Base-by-base conservation (phyloP, 2,888 invertebrate genomes). In the Gastrophysa polygoni region DNA sequence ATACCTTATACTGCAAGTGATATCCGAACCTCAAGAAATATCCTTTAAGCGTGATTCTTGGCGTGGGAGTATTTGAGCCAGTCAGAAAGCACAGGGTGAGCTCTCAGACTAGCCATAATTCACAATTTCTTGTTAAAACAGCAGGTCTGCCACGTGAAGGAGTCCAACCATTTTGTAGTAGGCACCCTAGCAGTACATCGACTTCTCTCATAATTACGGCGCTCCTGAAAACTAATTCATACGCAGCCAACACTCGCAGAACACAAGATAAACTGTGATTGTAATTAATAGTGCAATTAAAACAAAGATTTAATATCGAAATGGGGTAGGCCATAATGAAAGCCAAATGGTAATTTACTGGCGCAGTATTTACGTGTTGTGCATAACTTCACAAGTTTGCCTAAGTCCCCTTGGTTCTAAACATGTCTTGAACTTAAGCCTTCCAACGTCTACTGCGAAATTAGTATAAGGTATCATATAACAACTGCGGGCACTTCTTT, bases 321-420 rank as follows among this genome's bases (percentile, higher is more conserved):
- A 73, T 70, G 77, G 76, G 77, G 75, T 64, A 60, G 64, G 68
- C 71, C 73, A 77, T 79, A 80, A 80, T 78, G 79, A 80, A 79
- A 80, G 77, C 76, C 80, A 77, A 80, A 79, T 77, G 78, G 77
- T 78, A 77, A 76, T 78, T 78, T 77, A 77, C 77, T 73, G 64
- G 71, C 74, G 73, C 71, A 73, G 75, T 80, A 80, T 81, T 81
- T 81, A 81, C 81, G 81, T 81, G 81, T 81, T 80, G 79, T 77
- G 81, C 80, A 81, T 81, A 81, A 81, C 78, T 81, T 81, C 77
- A 74, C 78, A 81, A 81, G 77, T 81, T 81, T 79, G 75, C 80
- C 80, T 81, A 81, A 81, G 79, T 77, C 79, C 77, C 74, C 73
- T 71, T 69, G 73, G 78, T 75, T 76, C 78, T 81, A 81, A 81